Conservation (phyloP, 2,797 vertebrate species). For the Acrocephalus scirpaceus region DNA sequence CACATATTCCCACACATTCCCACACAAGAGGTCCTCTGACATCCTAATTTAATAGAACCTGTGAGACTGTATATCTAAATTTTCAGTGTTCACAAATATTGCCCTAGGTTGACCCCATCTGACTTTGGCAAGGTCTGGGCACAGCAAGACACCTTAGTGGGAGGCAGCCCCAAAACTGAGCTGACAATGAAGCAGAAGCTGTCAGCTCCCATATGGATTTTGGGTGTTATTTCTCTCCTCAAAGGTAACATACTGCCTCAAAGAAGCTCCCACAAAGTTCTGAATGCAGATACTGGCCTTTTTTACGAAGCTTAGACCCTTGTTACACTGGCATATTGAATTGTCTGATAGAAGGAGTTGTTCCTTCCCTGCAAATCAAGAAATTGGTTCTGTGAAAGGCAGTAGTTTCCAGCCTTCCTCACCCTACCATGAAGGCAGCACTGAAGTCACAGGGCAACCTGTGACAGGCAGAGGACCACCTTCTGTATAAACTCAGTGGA, state of each 20-base stretch:
- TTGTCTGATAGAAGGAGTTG: neutral
- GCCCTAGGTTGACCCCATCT: neutral
- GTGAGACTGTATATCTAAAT: neutral
- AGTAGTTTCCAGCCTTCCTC: neutral
- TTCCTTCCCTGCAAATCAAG: neutral
- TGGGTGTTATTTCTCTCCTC: neutral
- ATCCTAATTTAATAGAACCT: neutral
- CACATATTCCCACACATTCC: neutral
- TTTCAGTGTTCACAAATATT: neutral
- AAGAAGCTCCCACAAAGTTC: neutral
- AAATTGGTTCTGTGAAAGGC: neutral
- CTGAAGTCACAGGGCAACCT: neutral
- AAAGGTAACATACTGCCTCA: neutral
- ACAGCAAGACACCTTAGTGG: neutral
- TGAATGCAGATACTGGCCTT: neutral
- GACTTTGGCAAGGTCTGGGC: neutral
- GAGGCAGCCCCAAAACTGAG: neutral
- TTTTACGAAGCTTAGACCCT: neutral
- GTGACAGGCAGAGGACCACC: neutral
- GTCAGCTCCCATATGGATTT: neutral
- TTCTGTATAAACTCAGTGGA: neutral
- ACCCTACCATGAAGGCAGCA: neutral
- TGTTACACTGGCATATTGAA: neutral
- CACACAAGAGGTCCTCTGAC: neutral
- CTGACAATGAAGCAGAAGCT: neutral